phyloP scores from a whole-genome alignment of 1,140 invertebrate species.

The Brachionus calyciflorus region DNA sequence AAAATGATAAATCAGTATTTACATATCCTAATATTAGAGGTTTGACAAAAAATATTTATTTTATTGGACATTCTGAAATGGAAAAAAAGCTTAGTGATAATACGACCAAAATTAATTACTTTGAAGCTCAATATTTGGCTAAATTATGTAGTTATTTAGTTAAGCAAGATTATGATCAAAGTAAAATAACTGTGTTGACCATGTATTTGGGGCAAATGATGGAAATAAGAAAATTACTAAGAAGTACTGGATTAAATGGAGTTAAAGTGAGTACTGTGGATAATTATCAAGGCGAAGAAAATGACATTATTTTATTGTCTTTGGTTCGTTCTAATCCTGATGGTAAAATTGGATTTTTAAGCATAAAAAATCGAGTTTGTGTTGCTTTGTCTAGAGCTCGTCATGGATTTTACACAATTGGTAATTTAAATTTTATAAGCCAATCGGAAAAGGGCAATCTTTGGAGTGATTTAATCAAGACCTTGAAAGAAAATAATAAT shows the following conservation, averaged over 20 bases:
- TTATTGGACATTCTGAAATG: constrained; percentile 55
- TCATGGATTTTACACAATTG: constrained; percentile 68
- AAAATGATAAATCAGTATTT: constrained; percentile 53
- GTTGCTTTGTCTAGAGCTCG: constrained; percentile 78
- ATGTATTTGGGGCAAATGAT: constrained; percentile 58
- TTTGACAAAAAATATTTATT: constrained; percentile 55
- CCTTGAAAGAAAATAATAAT: not conserved
- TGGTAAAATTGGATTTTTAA: constrained; percentile 73
- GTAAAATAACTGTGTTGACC: constrained; percentile 59
- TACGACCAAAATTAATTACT: constrained; percentile 55
- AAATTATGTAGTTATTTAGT: constrained; percentile 55
- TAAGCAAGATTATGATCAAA: constrained; percentile 55
- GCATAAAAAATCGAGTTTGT: constrained; percentile 73
- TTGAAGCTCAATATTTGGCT: constrained; percentile 56
- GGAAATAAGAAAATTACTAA: constrained; percentile 14
- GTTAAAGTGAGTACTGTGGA: constrained; percentile 46
- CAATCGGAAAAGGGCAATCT: constrained; percentile 50
- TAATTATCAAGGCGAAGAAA: constrained; percentile 77
- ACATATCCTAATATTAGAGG: constrained; percentile 54
- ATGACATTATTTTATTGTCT: constrained; percentile 76
- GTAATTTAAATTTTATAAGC: constrained; percentile 68
- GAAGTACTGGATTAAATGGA: not conserved
- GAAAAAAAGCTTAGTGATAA: constrained; percentile 53
- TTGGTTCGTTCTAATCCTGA: constrained; percentile 72
- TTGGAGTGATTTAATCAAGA: constrained; percentile 55